Percentiles rank a stretch among this genome's conserved stretches.
These are phyloP conservation scores for Drosophila setosimentum DNA, from an alignment of 2,888 invertebrate genomes.

Conservation along the genomic window DNA sequence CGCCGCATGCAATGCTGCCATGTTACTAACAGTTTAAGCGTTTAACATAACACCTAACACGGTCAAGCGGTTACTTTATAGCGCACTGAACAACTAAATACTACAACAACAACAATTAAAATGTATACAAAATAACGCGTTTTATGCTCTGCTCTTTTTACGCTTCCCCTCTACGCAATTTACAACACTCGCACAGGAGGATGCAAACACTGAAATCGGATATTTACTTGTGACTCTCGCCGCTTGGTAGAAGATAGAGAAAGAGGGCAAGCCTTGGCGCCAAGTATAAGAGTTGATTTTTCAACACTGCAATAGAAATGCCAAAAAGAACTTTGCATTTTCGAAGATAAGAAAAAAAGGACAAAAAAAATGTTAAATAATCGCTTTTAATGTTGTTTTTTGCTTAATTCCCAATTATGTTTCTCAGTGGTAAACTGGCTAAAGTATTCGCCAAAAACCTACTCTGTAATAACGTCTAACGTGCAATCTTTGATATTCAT, in stretches of 20 bases:
- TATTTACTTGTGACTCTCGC: slow-evolving; percentile 88
- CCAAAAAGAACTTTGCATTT: slow-evolving; percentile 58
- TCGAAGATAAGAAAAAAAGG: slow-evolving; percentile 34
- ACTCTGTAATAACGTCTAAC: slow-evolving; percentile 51
- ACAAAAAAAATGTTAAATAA: slow-evolving; percentile 8
- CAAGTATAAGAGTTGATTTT: slow-evolving; percentile 18
- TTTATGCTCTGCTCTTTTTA: slow-evolving; percentile 70
- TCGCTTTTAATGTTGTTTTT: slow-evolving; percentile 49
- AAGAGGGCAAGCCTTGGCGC: background rate
- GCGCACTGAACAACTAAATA: slow-evolving; percentile 32
- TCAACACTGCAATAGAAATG: slow-evolving; percentile 64
- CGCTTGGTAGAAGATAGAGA: slow-evolving; percentile 86
- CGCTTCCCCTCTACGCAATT: slow-evolving; percentile 53
- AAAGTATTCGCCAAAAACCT: slow-evolving; percentile 36
- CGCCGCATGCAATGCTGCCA: slow-evolving; percentile 25
- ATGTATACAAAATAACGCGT: slow-evolving; percentile 72
- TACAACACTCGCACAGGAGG: slow-evolving; percentile 87
- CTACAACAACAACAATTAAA: slow-evolving; percentile 28
- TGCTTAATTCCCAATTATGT: slow-evolving; percentile 36
- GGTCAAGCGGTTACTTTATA: slow-evolving; percentile 37
- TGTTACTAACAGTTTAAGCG: slow-evolving; percentile 59
- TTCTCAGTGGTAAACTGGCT: slow-evolving; percentile 6
- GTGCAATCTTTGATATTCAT: slow-evolving; percentile 15
- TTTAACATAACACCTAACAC: slow-evolving; percentile 44
- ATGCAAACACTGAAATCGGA: slow-evolving; percentile 88